Conservation (phyloP, 1,140 invertebrate genomes). For the Holcopasites calliopsidis region DNA sequence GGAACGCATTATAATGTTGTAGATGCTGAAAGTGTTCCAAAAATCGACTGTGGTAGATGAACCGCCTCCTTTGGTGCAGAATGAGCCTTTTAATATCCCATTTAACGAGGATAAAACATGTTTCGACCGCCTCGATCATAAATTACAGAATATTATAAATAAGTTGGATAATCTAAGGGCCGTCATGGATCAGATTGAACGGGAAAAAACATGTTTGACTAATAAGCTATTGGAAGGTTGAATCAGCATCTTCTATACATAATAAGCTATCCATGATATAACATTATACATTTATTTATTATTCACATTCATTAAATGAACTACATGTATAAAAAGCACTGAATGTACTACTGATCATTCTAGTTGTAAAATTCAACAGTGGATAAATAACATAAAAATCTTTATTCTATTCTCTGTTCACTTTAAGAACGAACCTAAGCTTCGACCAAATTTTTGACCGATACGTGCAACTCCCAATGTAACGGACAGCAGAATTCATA, state of each 20-base stretch:
- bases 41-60: not conserved
- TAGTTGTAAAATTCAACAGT: too few relatives aligned
- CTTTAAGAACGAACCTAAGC: too few relatives aligned
- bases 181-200: slow-evolving; percentile 57
- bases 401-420: too few relatives aligned
- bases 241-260: not conserved
- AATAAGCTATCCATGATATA: slow-evolving; percentile 3
- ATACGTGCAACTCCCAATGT: too few relatives aligned
- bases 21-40: slow-evolving; percentile 35
- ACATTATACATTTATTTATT: slow-evolving; percentile 5
- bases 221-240: slow-evolving; percentile 52
- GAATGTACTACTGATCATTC: not conserved
- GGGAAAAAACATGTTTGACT: slow-evolving; percentile 41
- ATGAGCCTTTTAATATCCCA: slow-evolving; percentile 4
- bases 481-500: too few relatives aligned
- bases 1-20: slow-evolving; percentile 7
- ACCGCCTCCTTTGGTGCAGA: slow-evolving; percentile 3
- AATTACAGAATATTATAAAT: slow-evolving; percentile 40
- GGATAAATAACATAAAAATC: too few relatives aligned
- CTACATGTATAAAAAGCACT: slow-evolving; percentile 5
- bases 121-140: slow-evolving; percentile 32
- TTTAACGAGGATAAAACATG: slow-evolving; percentile 10
- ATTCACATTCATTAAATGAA: not conserved
- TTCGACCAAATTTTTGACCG: too few relatives aligned
- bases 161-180: slow-evolving; percentile 61